Evolutionary conservation across 2,113 vertebrate genomes (phyloP).

Genomic region (Carettochelys insculpta): DNA sequence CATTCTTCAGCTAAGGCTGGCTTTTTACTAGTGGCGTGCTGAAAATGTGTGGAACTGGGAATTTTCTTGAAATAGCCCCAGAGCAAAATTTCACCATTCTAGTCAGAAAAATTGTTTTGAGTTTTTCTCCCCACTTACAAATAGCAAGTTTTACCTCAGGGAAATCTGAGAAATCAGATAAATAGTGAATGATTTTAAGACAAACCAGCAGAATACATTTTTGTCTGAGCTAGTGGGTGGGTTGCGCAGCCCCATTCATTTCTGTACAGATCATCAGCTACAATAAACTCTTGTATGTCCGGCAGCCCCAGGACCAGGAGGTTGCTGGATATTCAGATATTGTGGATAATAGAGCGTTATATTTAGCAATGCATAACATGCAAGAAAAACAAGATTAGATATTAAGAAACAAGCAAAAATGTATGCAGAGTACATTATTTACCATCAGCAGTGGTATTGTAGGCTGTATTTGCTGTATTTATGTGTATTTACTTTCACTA

Average conservation of each 20-base stretch:
- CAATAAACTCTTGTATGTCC: too few species aligned
- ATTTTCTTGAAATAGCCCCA: conserved; percentile 42
- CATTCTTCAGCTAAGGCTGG: conserved; percentile 6
- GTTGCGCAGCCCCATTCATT: background rate
- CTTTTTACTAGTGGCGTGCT: background rate
- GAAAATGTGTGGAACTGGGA: conserved; percentile 28
- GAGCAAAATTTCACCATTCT: conserved; percentile 23
- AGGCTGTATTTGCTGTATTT: too few species aligned
- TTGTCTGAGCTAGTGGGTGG: background rate
- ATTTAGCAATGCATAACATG: too few species aligned
- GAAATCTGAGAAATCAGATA: conserved; percentile 30
- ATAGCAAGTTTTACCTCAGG: conserved; percentile 43
- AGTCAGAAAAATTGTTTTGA: conserved; percentile 21
- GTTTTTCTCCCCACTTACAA: conserved; percentile 27
- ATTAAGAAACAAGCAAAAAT: too few species aligned
- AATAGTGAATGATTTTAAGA: background rate
- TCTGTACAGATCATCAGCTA: background rate
- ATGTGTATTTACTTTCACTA: too few species aligned
- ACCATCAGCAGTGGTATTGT: too few species aligned
- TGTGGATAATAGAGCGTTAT: too few species aligned
- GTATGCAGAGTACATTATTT: too few species aligned
- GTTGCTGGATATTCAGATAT: too few species aligned
- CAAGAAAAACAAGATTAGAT: too few species aligned
- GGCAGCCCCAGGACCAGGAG: too few species aligned
- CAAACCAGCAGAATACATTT: background rate